Evolutionary conservation across 2,797 vertebrate genomes (phyloP), one percentile per base, ranked within the genome.

Genomic region (Chiloscyllium punctatum): DNA sequence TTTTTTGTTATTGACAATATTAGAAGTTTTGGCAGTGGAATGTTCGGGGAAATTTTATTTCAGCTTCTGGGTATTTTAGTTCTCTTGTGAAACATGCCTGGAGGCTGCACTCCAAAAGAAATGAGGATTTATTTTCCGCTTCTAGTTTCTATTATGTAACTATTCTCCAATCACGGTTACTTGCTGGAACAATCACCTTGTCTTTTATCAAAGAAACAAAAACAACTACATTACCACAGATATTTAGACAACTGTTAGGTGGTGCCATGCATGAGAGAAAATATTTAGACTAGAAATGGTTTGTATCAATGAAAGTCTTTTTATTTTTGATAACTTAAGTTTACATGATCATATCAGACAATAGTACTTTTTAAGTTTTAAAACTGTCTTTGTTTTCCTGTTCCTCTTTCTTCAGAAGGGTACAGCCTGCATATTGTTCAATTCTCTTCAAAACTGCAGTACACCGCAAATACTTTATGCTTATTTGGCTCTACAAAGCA

Each of bases 371-470:
- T 84, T 42, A 5, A 25, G 1, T 25, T 48, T 48, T 25, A 48
- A 84, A 84, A 0, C 16, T 42, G 21, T 84, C 82, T 84, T 21
- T 48, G 42, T 9, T 77, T 1, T 21, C 23, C 82, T 84, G 37
- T 7, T 48, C 21, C 5, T 84, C 7, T 84, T 23, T 25, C 42
- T 23, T 84, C 18, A 1, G 37, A 42, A 84, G 42, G 82, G 42
- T 23, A 48, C 82, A 84, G 42, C 37, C 82, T 84, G 18, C 8
- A 18, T 6, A 48, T n/a, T 33, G 18, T n/a, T 90, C 6, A 90
- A 53, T 88, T 87, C 42, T 87, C 84, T 87, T 87, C 74, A 79
- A 79, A 79, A 82, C 37, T 82, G 79, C 37, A 82, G 79, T 62
- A 57, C 87, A 62, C 27, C 62, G 27, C 53, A 30, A 90, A 57